A percentile compares a stretch with the other conserved stretches of the same genome.
These are phyloP conservation scores for Darevskia nairensis DNA, from an alignment of 2,797 vertebrate genomes.

Conservation along the genomic window DNA sequence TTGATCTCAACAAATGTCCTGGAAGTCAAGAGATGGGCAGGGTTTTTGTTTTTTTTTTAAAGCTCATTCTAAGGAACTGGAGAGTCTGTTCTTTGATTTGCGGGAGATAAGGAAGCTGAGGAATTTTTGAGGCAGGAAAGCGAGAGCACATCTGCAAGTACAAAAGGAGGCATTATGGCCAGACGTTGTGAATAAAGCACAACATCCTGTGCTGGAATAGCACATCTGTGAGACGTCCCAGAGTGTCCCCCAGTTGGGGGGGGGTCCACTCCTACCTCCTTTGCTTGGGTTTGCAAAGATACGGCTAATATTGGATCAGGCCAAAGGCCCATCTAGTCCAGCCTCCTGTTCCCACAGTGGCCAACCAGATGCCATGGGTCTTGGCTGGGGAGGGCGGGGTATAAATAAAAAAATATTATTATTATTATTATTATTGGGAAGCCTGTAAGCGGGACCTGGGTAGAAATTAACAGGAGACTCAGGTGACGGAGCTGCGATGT, in stretches of 20 bases:
- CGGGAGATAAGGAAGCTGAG: background rate
- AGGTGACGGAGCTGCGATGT: too few relatives aligned
- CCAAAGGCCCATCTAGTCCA: too few relatives aligned
- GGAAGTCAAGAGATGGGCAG: background rate
- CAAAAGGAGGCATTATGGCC: background rate
- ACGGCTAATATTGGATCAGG: background rate
- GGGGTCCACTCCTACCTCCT: too few relatives aligned
- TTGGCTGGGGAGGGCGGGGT: too few relatives aligned
- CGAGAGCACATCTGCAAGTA: background rate
- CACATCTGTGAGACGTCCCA: background rate
- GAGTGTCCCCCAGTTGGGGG: background rate
- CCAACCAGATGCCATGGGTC: too few relatives aligned
- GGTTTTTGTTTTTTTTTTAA: background rate
- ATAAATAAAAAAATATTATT: too few relatives aligned
- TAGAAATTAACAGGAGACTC: too few relatives aligned
- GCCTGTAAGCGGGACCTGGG: too few relatives aligned
- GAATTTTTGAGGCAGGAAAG: background rate
- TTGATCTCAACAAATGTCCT: too few relatives aligned
- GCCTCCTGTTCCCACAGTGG: too few relatives aligned
- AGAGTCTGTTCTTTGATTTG: background rate
- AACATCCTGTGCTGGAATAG: background rate
- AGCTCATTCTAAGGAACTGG: background rate
- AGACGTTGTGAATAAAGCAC: background rate
- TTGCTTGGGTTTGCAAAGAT: background rate
- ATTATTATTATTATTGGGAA: too few relatives aligned